phyloP scores from a whole-genome alignment of 2,113 vertebrate species.

The Scortum barcoo region DNA sequence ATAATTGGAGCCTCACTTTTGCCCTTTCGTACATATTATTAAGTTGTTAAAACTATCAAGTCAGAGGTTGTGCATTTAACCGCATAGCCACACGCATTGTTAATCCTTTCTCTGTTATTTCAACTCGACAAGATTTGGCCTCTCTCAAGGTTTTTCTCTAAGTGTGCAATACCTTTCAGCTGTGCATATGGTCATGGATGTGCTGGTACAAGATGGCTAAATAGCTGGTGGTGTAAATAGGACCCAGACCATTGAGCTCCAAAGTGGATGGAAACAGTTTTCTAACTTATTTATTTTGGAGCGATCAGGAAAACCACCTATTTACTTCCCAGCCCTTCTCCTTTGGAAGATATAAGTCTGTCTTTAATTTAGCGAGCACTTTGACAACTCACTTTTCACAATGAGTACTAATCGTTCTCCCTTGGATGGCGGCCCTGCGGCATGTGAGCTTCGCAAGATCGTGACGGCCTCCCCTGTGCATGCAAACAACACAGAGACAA shows the following conservation, averaged over 20 bases:
- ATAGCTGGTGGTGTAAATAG: constrained; percentile 78
- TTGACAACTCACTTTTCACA: constrained; percentile 70
- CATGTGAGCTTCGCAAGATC: constrained; percentile 45
- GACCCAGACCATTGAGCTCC: constrained; percentile 71
- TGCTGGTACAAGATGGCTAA: constrained; percentile 69
- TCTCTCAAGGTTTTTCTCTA: constrained; percentile 71
- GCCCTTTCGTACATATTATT: constrained; percentile 81
- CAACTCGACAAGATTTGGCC: constrained; percentile 71
- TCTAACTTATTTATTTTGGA: constrained; percentile 80
- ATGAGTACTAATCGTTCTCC: constrained; percentile 72
- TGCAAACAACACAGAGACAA: constrained; percentile 51
- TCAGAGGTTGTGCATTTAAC: constrained; percentile 75
- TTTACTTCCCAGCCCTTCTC: constrained; percentile 68
- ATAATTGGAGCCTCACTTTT: constrained; percentile 78
- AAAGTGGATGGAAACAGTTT: constrained; percentile 82
- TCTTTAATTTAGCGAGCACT: constrained; percentile 77
- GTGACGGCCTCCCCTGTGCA: constrained; percentile 46
- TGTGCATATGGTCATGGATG: constrained; percentile 72
- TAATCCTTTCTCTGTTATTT: constrained; percentile 79
- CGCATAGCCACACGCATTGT: constrained; percentile 78
- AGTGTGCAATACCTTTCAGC: constrained; percentile 79
- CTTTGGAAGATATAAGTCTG: constrained; percentile 67
- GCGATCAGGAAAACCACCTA: constrained; percentile 75
- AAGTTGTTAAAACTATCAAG: constrained; percentile 84
- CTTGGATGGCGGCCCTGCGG: constrained; percentile 48